phyloP scores from a whole-genome alignment of 1,140 invertebrate species.

The Cotesia glomerata region DNA sequence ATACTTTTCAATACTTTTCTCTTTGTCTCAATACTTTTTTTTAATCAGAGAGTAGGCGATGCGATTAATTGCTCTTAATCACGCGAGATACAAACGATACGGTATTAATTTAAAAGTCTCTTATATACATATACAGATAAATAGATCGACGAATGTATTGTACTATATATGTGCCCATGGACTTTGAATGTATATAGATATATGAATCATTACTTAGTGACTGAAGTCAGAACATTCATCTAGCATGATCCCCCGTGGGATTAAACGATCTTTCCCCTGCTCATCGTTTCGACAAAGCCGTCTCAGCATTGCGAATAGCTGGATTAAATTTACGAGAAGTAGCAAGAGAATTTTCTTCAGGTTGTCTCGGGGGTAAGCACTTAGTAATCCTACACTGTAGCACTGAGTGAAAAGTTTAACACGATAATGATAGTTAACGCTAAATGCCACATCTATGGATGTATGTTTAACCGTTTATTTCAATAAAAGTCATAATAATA shows the following conservation, averaged over 20 bases:
- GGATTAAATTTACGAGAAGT: constrained; percentile 20
- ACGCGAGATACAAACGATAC: constrained; percentile 23
- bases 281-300: constrained; percentile 9
- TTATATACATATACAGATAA: no score
- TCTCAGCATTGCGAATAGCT: constrained; percentile 12
- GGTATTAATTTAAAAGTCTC: background rate
- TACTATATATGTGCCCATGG: no score
- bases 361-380: background rate
- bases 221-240: constrained; percentile 1
- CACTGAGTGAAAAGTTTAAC: background rate
- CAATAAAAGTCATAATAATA: no score
- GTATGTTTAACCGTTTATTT: no score
- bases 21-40: no score
- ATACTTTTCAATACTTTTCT: no score
- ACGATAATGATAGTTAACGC: background rate
- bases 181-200: background rate
- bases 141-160: no score
- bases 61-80: constrained; percentile 18
- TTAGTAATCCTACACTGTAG: background rate
- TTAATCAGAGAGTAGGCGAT: no score
- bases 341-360: constrained; percentile 11
- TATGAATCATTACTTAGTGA: constrained; percentile 22
- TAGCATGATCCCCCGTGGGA: constrained; percentile 13
- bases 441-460: background rate
- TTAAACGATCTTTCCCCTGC: constrained; percentile 9